Evolutionary conservation across 1,140 invertebrate genomes (phyloP).

Genomic region (Dryas iulia): DNA sequence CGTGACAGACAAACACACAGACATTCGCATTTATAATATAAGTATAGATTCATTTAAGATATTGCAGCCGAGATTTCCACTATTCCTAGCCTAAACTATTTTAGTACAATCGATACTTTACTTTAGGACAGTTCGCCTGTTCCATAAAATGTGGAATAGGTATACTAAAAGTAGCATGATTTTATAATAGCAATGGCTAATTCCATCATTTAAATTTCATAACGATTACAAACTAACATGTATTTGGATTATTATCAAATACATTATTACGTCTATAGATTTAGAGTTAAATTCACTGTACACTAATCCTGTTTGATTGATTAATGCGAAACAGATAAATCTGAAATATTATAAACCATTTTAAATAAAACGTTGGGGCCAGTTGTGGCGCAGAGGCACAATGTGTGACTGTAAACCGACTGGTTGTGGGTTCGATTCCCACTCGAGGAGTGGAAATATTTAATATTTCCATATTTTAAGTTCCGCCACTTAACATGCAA

Average conservation of each 20-base stretch:
- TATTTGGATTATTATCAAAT: not conserved
- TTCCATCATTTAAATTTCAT: not conserved
- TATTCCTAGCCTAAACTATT: not conserved
- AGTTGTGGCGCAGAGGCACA: too few species aligned
- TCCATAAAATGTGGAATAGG: not conserved
- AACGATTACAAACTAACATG: not conserved
- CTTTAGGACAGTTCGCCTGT: not conserved
- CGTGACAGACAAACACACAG: too few species aligned
- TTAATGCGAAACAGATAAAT: not conserved
- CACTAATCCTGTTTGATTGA: not conserved
- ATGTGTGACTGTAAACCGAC: too few species aligned
- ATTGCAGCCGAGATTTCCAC: not conserved
- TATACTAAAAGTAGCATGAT: not conserved
- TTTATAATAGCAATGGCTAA: not conserved
- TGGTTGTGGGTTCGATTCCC: too few species aligned
- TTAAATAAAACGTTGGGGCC: too few species aligned
- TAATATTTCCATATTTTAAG: too few species aligned
- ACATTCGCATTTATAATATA: too few species aligned
- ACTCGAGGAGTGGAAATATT: too few species aligned
- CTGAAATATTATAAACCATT: not conserved
- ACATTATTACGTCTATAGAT: not conserved
- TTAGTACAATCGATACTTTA: not conserved
- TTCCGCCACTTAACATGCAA: too few species aligned
- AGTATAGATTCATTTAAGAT: too few species aligned
- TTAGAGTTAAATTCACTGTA: not conserved